phyloP scores from a whole-genome alignment of 2,888 invertebrate genomes.

The Cephonodes hylas region DNA sequence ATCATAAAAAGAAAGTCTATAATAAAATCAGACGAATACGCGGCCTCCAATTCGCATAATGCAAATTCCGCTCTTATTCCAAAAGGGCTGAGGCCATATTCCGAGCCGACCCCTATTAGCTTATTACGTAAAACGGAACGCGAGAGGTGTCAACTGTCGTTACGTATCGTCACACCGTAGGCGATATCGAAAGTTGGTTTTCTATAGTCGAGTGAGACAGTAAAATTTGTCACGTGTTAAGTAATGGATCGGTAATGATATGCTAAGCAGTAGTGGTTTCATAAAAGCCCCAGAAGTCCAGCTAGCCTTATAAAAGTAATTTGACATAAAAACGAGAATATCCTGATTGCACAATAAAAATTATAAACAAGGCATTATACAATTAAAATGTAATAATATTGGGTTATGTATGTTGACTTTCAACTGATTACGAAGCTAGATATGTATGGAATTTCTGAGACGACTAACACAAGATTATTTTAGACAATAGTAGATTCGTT shows the following conservation, averaged over 20 bases:
- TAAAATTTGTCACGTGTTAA: background rate
- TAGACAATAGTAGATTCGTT: no score
- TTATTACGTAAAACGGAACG: background rate
- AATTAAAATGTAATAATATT: no score
- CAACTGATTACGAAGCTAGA: no score
- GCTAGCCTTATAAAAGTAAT: no score
- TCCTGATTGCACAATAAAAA: no score
- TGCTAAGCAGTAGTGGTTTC: no score
- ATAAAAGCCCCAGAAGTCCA: no score
- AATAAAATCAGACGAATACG: background rate
- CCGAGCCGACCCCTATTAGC: background rate
- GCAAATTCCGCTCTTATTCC: background rate
- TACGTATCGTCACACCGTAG: background rate
- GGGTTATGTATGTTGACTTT: no score
- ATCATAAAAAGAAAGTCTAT: background rate
- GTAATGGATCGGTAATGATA: background rate
- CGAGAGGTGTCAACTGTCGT: background rate
- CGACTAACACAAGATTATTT: no score
- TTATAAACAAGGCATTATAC: no score
- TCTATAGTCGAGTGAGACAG: background rate
- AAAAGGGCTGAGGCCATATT: background rate
- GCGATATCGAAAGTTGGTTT: constrained; percentile 2
- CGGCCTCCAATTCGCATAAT: background rate
- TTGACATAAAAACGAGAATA: no score
- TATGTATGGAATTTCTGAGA: no score